Conservation (phyloP, 2,888 invertebrate species). For the Stramonita haemastoma region DNA sequence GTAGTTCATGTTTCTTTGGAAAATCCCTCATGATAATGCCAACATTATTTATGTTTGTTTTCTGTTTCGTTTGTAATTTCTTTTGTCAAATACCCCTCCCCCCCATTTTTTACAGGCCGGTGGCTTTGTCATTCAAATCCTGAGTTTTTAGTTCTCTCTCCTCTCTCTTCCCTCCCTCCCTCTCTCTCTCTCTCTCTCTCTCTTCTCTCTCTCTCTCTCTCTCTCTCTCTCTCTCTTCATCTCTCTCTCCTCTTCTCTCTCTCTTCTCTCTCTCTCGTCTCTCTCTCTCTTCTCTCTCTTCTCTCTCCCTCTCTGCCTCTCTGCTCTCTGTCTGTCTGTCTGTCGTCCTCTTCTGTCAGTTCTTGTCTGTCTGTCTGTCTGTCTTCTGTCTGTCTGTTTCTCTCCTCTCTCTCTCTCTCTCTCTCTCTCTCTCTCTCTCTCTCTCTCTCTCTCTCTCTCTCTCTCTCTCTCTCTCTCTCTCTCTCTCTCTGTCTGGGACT, state of each 20-base stretch:
- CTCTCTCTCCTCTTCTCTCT: neutral
- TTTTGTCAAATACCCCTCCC: too few relatives aligned
- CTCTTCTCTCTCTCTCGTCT: too few relatives aligned
- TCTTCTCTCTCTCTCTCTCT: neutral
- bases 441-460: neutral
- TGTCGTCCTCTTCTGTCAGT: neutral
- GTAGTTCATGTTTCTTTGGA: too few relatives aligned
- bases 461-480: neutral
- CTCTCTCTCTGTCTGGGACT: neutral
- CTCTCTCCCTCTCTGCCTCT: neutral
- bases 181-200: neutral
- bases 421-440: neutral
- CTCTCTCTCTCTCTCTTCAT: neutral
- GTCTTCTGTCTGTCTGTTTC: neutral
- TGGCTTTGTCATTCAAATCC: too few relatives aligned
- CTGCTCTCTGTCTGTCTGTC: neutral
- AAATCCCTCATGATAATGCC: too few relatives aligned
- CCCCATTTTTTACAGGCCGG: too few relatives aligned
- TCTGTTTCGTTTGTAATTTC: too few relatives aligned
- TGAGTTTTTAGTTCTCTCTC: too few relatives aligned
- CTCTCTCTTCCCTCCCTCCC: constrained; percentile 1
- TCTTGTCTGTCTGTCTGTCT: neutral
- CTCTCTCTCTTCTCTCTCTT: too few relatives aligned
- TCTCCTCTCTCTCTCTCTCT: neutral
- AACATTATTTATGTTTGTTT: too few relatives aligned